Conservation (phyloP, 2,113 vertebrate species). For the Thamnophis sirtalis region DNA sequence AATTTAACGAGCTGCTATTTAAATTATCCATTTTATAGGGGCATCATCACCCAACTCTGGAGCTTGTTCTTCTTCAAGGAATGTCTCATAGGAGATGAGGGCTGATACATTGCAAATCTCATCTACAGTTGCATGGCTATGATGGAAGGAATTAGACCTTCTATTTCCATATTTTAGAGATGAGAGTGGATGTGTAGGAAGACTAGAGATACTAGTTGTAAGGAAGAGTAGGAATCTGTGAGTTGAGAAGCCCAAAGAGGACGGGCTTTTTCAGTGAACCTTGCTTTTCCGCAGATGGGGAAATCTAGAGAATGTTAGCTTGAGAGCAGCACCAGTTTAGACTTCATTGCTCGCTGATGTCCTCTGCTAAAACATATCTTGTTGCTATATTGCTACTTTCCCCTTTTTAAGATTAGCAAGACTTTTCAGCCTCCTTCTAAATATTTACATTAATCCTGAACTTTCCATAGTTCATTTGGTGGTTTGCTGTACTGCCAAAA, state of each 20-base stretch:
- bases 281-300: background rate
- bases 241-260: background rate
- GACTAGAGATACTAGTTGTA: background rate
- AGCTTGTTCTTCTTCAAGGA: background rate
- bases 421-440: background rate
- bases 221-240: background rate
- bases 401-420: background rate
- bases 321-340: background rate
- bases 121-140: background rate
- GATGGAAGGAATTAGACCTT: background rate
- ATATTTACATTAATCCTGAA: background rate
- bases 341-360: background rate
- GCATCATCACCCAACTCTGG: no score
- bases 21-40: background rate
- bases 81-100: background rate
- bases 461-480: background rate
- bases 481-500: background rate
- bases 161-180: background rate
- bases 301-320: background rate
- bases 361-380: background rate
- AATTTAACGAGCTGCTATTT: fast-evolving
- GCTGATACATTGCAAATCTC: background rate
- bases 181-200: background rate
- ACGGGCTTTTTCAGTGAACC: background rate
- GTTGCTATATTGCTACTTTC: background rate